Conservation (phyloP, 2,797 vertebrate species). For the Acanthurus tractus region DNA sequence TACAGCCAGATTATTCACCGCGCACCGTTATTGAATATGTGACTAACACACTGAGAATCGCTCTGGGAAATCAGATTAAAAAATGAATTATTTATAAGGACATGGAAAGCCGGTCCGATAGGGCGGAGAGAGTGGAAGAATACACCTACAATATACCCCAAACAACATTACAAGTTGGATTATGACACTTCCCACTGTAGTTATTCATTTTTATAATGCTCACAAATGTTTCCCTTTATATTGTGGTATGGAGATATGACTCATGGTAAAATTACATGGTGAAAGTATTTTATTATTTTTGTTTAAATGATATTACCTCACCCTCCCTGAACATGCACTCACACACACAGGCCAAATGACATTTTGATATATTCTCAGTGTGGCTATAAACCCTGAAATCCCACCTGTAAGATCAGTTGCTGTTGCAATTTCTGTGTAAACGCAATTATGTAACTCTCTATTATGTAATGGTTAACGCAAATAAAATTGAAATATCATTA, state of each 20-base stretch:
- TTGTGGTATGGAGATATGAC: conserved; percentile 84
- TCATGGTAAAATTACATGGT: conserved; percentile 77
- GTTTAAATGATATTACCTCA: conserved; percentile 77
- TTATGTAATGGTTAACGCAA: conserved; percentile 33
- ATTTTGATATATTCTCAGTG: conserved; percentile 72
- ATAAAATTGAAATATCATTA: conserved; percentile 45
- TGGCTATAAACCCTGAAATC: conserved; percentile 66
- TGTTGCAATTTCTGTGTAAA: conserved; percentile 54
- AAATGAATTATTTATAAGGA: conserved; percentile 87
- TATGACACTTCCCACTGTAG: conserved; percentile 79
- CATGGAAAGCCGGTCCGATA: conserved; percentile 74
- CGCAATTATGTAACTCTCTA: no score
- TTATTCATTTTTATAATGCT: conserved; percentile 82
- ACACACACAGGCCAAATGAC: conserved; percentile 55
- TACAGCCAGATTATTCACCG: conserved; percentile 82
- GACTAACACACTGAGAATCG: conserved; percentile 85
- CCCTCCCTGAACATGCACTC: no score
- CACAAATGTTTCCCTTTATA: conserved; percentile 76
- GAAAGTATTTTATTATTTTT: conserved; percentile 82
- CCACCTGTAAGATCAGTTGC: conserved; percentile 64
- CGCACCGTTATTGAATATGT: conserved; percentile 85
- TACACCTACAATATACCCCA: conserved; percentile 80
- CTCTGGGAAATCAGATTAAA: conserved; percentile 87
- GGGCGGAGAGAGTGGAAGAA: conserved; percentile 73
- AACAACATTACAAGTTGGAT: conserved; percentile 85